Percentiles rank a stretch among this genome's conserved stretches.
phyloP scores from a whole-genome alignment of 1,140 invertebrate species.

The Danaus plexippus region DNA sequence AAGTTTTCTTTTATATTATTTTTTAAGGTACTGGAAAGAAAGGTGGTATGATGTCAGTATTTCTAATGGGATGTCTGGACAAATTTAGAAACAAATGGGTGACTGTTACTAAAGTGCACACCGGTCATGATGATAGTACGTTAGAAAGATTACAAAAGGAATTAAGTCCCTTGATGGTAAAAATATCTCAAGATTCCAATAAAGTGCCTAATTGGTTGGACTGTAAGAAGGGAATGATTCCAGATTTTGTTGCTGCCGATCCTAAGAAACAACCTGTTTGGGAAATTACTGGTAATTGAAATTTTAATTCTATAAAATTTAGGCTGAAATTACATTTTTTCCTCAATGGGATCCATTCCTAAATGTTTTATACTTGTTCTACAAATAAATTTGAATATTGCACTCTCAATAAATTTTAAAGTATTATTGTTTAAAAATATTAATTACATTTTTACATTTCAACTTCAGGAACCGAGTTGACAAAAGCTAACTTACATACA shows the following conservation, averaged over 20 bases:
- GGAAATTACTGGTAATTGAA: slow-evolving; percentile 84
- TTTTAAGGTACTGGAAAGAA: slow-evolving; percentile 84
- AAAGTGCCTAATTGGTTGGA: slow-evolving; percentile 86
- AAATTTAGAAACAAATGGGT: slow-evolving; percentile 79
- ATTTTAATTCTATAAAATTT: background rate
- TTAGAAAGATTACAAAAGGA: slow-evolving; percentile 83
- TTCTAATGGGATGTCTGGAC: slow-evolving; percentile 93
- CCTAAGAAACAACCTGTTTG: slow-evolving; percentile 91
- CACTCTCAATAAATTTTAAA: too few relatives aligned
- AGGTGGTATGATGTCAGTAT: slow-evolving; percentile 93
- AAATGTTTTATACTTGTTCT: too few relatives aligned
- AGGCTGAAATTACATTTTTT: too few relatives aligned
- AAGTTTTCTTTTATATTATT: slow-evolving; percentile 15
- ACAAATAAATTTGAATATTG: too few relatives aligned
- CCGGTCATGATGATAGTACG: slow-evolving; percentile 89
- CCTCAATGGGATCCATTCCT: too few relatives aligned
- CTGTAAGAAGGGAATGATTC: slow-evolving; percentile 86
- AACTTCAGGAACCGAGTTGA: slow-evolving; percentile 85
- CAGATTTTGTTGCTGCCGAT: slow-evolving; percentile 89
- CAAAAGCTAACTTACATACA: slow-evolving; percentile 87
- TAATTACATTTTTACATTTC: too few relatives aligned
- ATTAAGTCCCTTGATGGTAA: slow-evolving; percentile 79
- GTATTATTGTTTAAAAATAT: too few relatives aligned
- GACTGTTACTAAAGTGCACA: slow-evolving; percentile 91
- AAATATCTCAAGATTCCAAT: slow-evolving; percentile 79